Evolutionary conservation across 2,113 vertebrate genomes (phyloP), one percentile per base, ranked within the genome.

Genomic region (Anguilla japonica): DNA sequence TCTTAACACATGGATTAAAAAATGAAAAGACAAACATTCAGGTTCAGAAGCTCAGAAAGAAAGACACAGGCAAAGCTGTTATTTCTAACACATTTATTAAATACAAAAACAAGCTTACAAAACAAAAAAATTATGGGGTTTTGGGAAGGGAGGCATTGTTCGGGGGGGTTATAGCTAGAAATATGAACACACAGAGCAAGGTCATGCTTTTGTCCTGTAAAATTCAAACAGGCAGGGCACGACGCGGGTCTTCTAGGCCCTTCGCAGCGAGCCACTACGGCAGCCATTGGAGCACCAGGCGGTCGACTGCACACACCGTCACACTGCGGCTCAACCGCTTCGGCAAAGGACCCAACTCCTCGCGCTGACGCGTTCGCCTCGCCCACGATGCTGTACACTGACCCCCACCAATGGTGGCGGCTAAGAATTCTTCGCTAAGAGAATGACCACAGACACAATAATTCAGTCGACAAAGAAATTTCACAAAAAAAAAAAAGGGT

Each of bases 11-110:
- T 46, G 43, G 43, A 46, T 46, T 46, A 5, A 4, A 78, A 11
- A 84, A 43, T 11, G 9, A 53, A 26, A 3, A 56, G 56, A 79
- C 18, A 8, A 80, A 80, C n/a, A 14, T 60, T 20, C 57, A 67
- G 56, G 18, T 60, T 43, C 56, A 60, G 15, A 60, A 83, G 29
- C 50, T n/a, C 50, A 71, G 91, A 88, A 94, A 95, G 88, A 93
- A 94, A 91, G 93, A 95, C 93, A 91, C 88, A 89, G 92, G 94
- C 87, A 94, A 92, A 88, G 75, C 86, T 88, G 75, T 85, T 87
- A 89, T 91, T 92, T 93, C 88, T 89, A 92, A 94, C 87, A 91
- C n/a, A 88, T 94, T 95, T 95, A 95, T 92, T 95, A 93, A n/a
- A 57, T 93, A 93, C 88, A 92, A 91, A 92, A 91, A 90, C 41